Evolutionary conservation across 2,888 invertebrate species (phyloP).

Genomic region (Drosophila nr. fundita): DNA sequence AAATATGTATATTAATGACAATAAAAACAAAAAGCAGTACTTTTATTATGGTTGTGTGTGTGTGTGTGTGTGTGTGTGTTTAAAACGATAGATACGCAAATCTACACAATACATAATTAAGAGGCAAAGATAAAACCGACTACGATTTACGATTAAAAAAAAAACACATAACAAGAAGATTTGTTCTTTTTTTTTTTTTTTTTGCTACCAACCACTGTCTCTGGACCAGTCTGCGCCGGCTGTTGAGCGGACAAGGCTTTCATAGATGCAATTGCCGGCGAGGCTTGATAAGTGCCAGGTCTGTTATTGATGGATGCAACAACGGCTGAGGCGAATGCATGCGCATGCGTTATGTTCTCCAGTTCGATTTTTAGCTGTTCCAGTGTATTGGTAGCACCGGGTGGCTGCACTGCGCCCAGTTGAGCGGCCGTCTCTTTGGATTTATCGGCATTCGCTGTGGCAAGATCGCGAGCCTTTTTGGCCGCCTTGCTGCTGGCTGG

Average conservation of each 20-base stretch:
- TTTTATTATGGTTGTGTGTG: conserved; percentile 18
- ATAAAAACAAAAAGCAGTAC: conserved; percentile 37
- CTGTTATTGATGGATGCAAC: conserved; percentile 70
- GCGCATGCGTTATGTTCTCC: conserved; percentile 87
- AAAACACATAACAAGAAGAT: conserved; percentile 42
- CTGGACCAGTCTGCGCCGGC: conserved; percentile 46
- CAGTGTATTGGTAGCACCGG: conserved; percentile 85
- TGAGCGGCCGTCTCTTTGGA: conserved; percentile 54
- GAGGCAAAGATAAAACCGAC: conserved; percentile 32
- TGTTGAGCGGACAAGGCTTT: conserved; percentile 64
- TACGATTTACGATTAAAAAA: conserved; percentile 28
- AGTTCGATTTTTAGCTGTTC: conserved; percentile 87
- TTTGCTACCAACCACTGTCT: conserved; percentile 58
- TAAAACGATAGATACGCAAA: conserved; percentile 24
- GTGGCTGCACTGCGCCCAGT: conserved; percentile 40
- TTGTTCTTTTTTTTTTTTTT: neutral
- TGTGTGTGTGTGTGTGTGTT: conserved; percentile 1
- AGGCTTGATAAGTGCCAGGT: conserved; percentile 63
- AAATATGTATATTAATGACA: conserved; percentile 49
- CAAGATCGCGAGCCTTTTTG: conserved; percentile 24
- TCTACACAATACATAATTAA: conserved; percentile 37
- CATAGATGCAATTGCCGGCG: conserved; percentile 61
- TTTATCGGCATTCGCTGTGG: conserved; percentile 46
- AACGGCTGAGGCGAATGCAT: conserved; percentile 83
- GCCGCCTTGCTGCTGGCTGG: conserved; percentile 54